Percentiles rank a stretch among this genome's conserved stretches.
phyloP scores from a whole-genome alignment of 2,888 invertebrate genomes.

The Mycalesis mineus region DNA sequence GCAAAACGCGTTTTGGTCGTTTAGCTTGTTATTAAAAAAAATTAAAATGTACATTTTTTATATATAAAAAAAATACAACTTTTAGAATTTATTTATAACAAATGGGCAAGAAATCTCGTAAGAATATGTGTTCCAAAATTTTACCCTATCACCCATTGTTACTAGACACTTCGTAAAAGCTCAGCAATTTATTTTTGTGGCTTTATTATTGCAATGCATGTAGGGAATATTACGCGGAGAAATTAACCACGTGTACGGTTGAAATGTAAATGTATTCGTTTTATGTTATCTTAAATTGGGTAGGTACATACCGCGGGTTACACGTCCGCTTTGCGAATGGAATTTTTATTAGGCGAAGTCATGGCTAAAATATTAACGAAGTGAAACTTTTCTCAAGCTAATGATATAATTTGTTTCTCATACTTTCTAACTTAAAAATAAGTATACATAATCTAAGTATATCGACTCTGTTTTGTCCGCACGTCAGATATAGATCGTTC shows the following conservation, averaged over 20 bases:
- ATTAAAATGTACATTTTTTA: too few species aligned
- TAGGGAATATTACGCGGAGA: neutral
- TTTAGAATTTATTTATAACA: too few species aligned
- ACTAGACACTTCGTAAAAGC: neutral
- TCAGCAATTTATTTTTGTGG: neutral
- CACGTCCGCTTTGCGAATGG: neutral
- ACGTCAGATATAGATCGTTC: too few species aligned
- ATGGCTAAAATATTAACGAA: neutral
- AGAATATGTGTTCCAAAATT: neutral
- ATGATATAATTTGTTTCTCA: too few species aligned
- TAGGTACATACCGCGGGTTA: neutral
- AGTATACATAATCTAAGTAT: too few species aligned
- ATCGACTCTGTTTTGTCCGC: too few species aligned
- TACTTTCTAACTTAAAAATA: neutral
- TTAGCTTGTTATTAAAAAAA: too few species aligned
- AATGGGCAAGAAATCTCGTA: too few species aligned
- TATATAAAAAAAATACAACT: too few species aligned
- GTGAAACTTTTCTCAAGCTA: neutral
- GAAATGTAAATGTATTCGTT: conserved; percentile 6
- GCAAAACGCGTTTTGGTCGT: too few species aligned
- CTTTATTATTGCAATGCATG: neutral
- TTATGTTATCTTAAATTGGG: conserved; percentile 3
- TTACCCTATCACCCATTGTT: neutral
- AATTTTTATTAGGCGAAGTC: neutral
- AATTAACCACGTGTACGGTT: conserved; percentile 1